phyloP scores from a whole-genome alignment of 2,113 vertebrate genomes.

The Pangasianodon gigas region DNA sequence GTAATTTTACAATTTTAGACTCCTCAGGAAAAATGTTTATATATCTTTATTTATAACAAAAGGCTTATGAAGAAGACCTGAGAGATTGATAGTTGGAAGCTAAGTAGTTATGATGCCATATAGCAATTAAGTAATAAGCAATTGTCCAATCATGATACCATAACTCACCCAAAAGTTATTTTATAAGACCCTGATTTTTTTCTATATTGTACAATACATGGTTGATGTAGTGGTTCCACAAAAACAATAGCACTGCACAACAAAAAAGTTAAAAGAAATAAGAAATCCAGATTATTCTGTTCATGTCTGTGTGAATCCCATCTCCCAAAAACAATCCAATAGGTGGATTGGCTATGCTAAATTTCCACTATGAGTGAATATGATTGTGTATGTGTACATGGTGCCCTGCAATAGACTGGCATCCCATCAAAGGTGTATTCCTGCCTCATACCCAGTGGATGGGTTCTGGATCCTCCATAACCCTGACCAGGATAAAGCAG shows the following conservation, averaged over 20 bases:
- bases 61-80: neutral
- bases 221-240: neutral
- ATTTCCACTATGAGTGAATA: neutral
- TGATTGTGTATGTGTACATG: neutral
- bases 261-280: too few relatives aligned
- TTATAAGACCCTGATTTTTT: neutral
- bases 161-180: neutral
- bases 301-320: neutral
- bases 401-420: neutral
- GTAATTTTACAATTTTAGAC: conserved; percentile 6
- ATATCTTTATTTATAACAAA: neutral
- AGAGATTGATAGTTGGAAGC: neutral
- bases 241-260: too few relatives aligned
- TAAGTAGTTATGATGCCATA: conserved; percentile 9
- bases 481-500: neutral
- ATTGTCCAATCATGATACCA: neutral
- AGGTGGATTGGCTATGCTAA: neutral
- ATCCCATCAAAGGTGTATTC: neutral
- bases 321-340: neutral
- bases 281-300: neutral
- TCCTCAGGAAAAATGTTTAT: neutral
- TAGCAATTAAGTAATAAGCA: conserved; percentile 3
- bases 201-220: neutral
- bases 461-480: neutral
- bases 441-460: neutral